Evolutionary conservation across 2,113 vertebrate species (phyloP).

Genomic region (Calidris pugnax): DNA sequence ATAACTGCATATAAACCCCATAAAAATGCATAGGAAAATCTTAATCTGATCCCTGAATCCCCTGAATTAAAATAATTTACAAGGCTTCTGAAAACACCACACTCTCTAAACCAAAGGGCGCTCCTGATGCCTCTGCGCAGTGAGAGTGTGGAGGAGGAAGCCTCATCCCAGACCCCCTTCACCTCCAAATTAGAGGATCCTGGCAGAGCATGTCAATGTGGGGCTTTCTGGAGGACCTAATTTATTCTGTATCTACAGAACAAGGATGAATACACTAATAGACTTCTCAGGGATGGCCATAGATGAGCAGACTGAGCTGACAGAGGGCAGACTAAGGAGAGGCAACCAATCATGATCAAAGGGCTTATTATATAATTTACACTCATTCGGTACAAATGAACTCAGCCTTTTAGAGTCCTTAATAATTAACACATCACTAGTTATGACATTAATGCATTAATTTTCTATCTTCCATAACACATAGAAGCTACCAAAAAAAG

Average conservation of each 20-base stretch:
- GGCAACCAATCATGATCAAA: background rate
- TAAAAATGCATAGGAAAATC: background rate
- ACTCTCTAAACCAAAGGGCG: background rate
- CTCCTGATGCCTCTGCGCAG: background rate
- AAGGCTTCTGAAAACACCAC: background rate
- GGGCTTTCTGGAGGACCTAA: background rate
- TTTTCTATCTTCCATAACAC: background rate
- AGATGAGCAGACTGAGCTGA: background rate
- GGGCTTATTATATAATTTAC: background rate
- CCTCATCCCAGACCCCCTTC: background rate
- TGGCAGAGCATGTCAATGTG: background rate
- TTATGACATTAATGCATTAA: background rate
- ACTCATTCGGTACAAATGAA: background rate
- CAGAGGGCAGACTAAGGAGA: background rate
- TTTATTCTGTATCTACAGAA: background rate
- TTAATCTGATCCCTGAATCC: background rate
- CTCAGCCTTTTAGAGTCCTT: background rate
- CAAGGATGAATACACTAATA: background rate
- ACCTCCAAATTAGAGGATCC: background rate
- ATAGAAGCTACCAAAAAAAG: background rate
- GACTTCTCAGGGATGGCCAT: background rate
- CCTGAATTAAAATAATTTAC: background rate
- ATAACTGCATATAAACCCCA: background rate
- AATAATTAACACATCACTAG: background rate
- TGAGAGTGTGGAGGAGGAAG: fast-evolving